Evolutionary conservation across 2,797 vertebrate genomes (phyloP).

Genomic region (Chloroceryle inda): DNA sequence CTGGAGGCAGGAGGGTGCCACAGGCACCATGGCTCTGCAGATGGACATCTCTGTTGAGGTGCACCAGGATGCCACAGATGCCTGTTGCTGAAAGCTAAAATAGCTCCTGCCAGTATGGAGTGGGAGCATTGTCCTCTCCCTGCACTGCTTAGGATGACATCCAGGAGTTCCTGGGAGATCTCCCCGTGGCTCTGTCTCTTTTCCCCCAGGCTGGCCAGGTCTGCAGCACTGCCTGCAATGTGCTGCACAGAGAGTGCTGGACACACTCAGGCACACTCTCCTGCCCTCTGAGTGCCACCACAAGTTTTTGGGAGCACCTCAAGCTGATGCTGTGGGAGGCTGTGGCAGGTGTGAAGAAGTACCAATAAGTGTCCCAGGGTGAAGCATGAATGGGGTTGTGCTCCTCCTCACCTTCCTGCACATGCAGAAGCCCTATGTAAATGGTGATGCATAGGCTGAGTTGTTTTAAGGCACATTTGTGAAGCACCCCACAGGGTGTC

Average conservation of each 20-base stretch:
- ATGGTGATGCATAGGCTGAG: rapidly evolving
- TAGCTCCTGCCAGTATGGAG: neutral
- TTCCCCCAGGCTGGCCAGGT: no score
- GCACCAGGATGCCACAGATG: neutral
- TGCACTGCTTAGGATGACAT: neutral
- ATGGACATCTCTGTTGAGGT: neutral
- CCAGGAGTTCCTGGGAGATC: neutral
- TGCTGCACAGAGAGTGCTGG: rapidly evolving
- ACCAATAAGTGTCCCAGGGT: neutral
- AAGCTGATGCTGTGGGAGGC: neutral
- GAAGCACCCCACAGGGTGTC: neutral
- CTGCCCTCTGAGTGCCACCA: neutral
- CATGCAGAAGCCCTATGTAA: neutral
- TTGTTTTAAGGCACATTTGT: rapidly evolving
- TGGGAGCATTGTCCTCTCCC: neutral
- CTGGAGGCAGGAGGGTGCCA: neutral
- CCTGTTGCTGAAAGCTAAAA: neutral
- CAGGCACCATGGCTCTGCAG: rapidly evolving
- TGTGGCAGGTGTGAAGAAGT: neutral
- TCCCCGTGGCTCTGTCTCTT: neutral
- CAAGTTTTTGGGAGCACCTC: neutral
- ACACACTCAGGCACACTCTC: rapidly evolving
- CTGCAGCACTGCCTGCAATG: neutral
- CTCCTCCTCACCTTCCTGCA: rapidly evolving
- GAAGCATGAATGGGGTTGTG: rapidly evolving